Conservation (phyloP, 2,113 vertebrate genomes). For the Dasyprocta punctata region DNA sequence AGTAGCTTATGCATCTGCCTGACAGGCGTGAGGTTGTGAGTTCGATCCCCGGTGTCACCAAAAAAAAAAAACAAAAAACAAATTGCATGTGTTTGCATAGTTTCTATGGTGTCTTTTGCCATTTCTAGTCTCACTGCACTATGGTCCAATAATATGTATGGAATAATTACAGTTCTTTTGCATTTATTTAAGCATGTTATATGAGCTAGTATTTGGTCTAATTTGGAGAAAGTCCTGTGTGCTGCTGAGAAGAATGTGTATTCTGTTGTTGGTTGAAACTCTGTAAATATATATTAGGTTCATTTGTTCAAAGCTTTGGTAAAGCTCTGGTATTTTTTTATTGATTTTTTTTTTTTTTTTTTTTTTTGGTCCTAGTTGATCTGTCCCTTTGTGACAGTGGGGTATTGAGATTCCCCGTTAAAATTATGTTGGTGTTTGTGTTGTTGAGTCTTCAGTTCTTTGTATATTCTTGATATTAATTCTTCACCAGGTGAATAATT, state of each 20-base stretch:
- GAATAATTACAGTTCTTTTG: neutral
- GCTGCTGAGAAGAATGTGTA: neutral
- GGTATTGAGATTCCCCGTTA: neutral
- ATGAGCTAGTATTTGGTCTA: neutral
- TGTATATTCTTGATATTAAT: neutral
- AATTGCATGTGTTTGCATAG: neutral
- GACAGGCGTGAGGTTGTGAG: too few relatives aligned
- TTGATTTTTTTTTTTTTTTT: neutral
- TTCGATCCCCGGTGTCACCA: too few relatives aligned
- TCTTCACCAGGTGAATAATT: neutral
- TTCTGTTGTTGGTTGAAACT: neutral
- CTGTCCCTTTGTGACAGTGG: neutral
- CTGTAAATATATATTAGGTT: neutral
- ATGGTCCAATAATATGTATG: neutral
- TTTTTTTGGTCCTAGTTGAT: neutral
- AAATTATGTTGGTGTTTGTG: neutral
- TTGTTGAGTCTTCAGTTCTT: neutral
- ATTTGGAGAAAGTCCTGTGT: neutral
- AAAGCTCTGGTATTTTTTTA: neutral
- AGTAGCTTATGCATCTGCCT: too few relatives aligned
- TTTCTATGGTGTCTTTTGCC: neutral
- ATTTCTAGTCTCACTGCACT: neutral
- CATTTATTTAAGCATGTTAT: neutral
- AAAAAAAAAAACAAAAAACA: too few relatives aligned
- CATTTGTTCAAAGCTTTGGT: neutral